These are phyloP conservation scores for Gisinianus flammeolus DNA, from an alignment of 2,888 invertebrate species.

Conservation along the genomic window DNA sequence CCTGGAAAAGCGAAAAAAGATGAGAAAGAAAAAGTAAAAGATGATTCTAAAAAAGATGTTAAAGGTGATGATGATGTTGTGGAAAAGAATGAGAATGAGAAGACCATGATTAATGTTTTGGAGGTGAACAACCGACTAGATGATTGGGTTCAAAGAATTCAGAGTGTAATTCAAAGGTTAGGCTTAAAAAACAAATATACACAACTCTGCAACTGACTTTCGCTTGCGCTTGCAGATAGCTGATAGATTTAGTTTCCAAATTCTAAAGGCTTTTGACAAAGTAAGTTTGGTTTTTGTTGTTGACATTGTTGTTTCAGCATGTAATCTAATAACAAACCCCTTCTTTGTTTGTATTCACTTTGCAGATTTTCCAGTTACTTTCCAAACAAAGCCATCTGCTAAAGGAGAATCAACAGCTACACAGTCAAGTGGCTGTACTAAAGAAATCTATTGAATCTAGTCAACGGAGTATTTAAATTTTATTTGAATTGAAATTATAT, in stretches of 20 bases:
- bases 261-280: neutral
- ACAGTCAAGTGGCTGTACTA: conserved; percentile 48
- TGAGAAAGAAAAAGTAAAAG: conserved; percentile 42
- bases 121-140: conserved; percentile 50
- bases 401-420: conserved; percentile 57
- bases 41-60: conserved; percentile 14
- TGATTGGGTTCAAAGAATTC: conserved; percentile 54
- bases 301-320: conserved; percentile 11
- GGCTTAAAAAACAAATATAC: conserved; percentile 27
- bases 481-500: neutral
- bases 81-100: conserved; percentile 38
- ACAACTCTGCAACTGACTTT: conserved; percentile 57
- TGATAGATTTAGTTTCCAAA: neutral
- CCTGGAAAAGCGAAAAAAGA: conserved; percentile 14
- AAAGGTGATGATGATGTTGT: conserved; percentile 5
- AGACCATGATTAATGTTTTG: conserved; percentile 22
- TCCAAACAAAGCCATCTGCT: conserved; percentile 58
- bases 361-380: conserved; percentile 59
- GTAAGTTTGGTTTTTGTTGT: conserved; percentile 23
- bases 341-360: conserved; percentile 2
- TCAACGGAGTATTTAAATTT: conserved; percentile 14
- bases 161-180: conserved; percentile 55
- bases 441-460: conserved; percentile 22
- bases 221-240: neutral
- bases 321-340: neutral